Base-by-base conservation (phyloP, 1,140 invertebrate species). In the Ostrea denselamellosa region DNA sequence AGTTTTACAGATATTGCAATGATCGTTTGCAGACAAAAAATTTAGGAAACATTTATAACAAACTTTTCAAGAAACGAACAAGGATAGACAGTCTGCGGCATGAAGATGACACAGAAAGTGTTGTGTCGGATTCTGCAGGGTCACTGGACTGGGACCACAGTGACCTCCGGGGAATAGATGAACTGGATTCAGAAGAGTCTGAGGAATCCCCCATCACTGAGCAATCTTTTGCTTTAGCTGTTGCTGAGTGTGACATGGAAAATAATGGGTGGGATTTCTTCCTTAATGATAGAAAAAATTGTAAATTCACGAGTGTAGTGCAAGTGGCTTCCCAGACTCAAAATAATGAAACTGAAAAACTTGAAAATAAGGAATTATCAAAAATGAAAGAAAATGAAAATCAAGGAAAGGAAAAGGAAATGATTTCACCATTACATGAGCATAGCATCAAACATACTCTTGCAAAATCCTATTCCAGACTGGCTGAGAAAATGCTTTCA, bases 211-310 rank as follows among this genome's bases (percentile, higher is more conserved):
- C 92, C 22, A 90, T 94, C 12, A 92, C 90, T 77, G 92, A 94
- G 62, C 91, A 93, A 82, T 91, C 92, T 53, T 89, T 93, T 10
- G 91, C 91, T 65, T 93, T 91, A 87, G 92, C 93, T 87, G 89
- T 94, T 77, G 92, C 92, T n/a, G 85, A 90, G 19, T 92, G 91
- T 90, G 91, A 93, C 83, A 89, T 93, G 22, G 92, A 93, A 86
- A 90, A 90, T 44, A 90, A 92, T 86, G 92, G 93, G 4, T 94
- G 93, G 93, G 92, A 93, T 56, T 93, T 93, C 82, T 94, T 93
- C 85, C 85, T 94, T 34, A 91, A 93, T 83, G 86, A 93, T 12
- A 88, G 92, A 25, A 91, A 92, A 83, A 91, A 92, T 68, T 93
- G 90, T 87, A 90, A 91, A 54, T 92, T 94, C 83, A 83, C 92